Evolutionary conservation across 2,888 invertebrate genomes (phyloP).

Genomic region (Caenorhabditis auriculariae): DNA sequence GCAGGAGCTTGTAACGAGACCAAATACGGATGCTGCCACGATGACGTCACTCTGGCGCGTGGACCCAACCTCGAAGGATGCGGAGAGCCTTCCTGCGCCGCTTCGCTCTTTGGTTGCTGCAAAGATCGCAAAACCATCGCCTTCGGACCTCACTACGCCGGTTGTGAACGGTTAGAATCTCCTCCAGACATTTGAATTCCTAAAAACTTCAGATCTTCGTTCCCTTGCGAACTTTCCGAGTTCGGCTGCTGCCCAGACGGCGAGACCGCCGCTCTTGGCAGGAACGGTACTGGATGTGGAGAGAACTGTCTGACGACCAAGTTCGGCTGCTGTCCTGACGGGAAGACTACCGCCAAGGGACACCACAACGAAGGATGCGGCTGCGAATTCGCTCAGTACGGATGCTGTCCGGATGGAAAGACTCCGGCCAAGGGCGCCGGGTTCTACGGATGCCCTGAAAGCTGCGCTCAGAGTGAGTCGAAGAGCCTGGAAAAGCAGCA

Average conservation of each 20-base stretch:
- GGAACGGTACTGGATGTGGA: slow-evolving; percentile 72
- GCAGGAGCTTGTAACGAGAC: slow-evolving; percentile 66
- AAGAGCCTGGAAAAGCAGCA: not conserved
- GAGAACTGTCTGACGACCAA: slow-evolving; percentile 62
- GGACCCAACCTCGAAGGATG: slow-evolving; percentile 84
- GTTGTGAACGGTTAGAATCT: slow-evolving; percentile 46
- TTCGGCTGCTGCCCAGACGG: slow-evolving; percentile 87
- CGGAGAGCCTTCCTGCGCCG: slow-evolving; percentile 63
- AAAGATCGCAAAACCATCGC: slow-evolving; percentile 65
- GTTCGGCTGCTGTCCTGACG: slow-evolving; percentile 65
- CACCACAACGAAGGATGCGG: slow-evolving; percentile 62
- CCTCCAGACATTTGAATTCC: not conserved
- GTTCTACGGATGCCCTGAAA: slow-evolving; percentile 75
- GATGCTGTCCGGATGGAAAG: slow-evolving; percentile 69
- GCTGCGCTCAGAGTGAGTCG: slow-evolving; percentile 58
- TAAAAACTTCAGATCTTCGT: slow-evolving; percentile 43
- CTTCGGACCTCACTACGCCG: slow-evolving; percentile 64
- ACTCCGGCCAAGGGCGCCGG: slow-evolving; percentile 73
- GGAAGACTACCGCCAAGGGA: slow-evolving; percentile 60
- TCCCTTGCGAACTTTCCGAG: slow-evolving; percentile 67
- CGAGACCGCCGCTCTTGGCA: slow-evolving; percentile 82
- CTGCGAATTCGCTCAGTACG: slow-evolving; percentile 66
- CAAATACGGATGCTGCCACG: slow-evolving; percentile 84
- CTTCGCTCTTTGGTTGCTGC: slow-evolving; percentile 67
- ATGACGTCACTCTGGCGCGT: slow-evolving; percentile 78